These are phyloP conservation scores for Crypturellus undulatus DNA, from an alignment of 2,113 vertebrate genomes.

Conservation along the genomic window DNA sequence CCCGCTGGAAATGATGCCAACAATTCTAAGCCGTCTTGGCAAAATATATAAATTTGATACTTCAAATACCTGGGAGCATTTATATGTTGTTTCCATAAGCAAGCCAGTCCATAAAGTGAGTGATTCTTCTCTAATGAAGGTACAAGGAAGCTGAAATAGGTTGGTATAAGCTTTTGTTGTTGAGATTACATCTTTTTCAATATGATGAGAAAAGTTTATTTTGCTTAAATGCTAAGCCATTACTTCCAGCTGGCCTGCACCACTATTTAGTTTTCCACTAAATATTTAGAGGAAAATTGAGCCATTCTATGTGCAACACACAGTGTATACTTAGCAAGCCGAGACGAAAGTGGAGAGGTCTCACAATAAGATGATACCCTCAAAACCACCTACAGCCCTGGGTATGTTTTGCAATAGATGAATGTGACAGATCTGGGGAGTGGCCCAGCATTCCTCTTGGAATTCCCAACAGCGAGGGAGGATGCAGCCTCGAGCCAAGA, in stretches of 20 bases:
- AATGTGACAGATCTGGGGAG: not conserved
- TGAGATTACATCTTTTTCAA: not conserved
- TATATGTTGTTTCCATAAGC: not conserved
- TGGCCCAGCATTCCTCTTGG: not conserved
- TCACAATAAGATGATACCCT: not conserved
- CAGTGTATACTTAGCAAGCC: not conserved
- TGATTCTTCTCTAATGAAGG: not conserved
- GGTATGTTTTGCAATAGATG: rapidly evolving
- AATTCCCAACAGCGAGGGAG: not conserved
- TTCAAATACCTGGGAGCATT: not conserved
- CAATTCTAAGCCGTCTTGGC: not conserved
- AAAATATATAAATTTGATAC: not conserved
- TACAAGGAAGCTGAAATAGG: not conserved
- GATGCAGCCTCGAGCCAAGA: not conserved
- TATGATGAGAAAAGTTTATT: not conserved
- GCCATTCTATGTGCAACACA: not conserved
- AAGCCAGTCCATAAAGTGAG: not conserved
- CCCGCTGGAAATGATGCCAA: not conserved
- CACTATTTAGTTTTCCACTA: not conserved
- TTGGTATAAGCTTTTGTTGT: not conserved
- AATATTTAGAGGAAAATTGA: not conserved
- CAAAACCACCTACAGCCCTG: not conserved
- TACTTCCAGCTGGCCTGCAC: not conserved
- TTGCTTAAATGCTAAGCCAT: not conserved
- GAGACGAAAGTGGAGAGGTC: not conserved